Conservation (phyloP, 2,113 vertebrate species). For the Abramis brama region DNA sequence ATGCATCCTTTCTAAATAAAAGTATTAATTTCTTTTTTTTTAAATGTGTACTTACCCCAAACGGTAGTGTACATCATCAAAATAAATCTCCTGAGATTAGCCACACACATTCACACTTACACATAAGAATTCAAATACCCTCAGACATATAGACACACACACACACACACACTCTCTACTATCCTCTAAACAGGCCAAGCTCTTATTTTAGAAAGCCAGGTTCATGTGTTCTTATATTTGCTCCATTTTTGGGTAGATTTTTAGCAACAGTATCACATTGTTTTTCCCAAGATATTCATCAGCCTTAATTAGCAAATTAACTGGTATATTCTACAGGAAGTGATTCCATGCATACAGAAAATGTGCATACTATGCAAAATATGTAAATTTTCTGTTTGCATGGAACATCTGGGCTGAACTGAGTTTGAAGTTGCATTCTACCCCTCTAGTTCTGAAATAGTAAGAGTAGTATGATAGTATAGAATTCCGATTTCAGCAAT, state of each 20-base stretch:
- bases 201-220: conserved; percentile 54
- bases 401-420: background rate
- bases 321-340: background rate
- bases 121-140: background rate
- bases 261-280: conserved; percentile 14
- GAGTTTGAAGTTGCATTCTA: background rate
- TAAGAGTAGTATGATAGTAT: background rate
- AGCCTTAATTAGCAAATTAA: background rate
- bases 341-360: background rate
- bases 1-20: background rate
- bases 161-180: conserved; percentile 5
- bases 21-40: background rate
- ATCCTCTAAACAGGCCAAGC: conserved; percentile 55
- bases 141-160: conserved; percentile 3
- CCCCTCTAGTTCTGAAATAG: background rate
- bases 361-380: background rate
- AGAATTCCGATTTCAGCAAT: background rate
- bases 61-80: background rate
- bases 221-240: conserved; percentile 56
- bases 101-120: background rate
- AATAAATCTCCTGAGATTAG: background rate
- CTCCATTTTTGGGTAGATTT: conserved; percentile 45
- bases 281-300: conserved; percentile 1
- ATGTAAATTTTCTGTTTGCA: background rate
- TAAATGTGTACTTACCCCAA: no score